Base-by-base conservation (phyloP, 2,797 vertebrate species). In the Pipistrellus kuhlii region DNA sequence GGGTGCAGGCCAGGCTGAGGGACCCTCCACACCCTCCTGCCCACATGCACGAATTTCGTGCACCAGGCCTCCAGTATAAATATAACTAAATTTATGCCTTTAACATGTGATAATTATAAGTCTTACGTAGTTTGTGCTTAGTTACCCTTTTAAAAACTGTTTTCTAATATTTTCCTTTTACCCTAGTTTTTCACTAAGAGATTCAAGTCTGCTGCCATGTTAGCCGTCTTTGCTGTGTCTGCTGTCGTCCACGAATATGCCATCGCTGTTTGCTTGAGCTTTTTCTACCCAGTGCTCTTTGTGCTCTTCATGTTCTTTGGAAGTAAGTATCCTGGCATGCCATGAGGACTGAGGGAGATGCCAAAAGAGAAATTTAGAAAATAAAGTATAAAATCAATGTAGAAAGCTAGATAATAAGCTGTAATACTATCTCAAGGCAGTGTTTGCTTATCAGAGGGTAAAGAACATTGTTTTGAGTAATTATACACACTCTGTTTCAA, bases 221-320 rank as follows among this genome's bases (percentile, higher is more conserved):
- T 99, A 5, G 98, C 98, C 7, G 99, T 99, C 85, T 99, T 99
- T 72, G 98, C 98, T 0, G 95, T 99, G 23, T 99, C 99, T 8
- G 99, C 99, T 3, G 98, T 99, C 23, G 99, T 99, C 82, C 99
- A 99, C 0, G 99, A 99, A 27, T 99, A 99, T 8, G 98, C 98
- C 93, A 96, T 99, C 53, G 98, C 98, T 35, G 91, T 99, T 97
- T 99, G 99, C 98, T 98, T 99, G 17, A 99, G 98, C 71, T 99
- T 98, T 97, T 99, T 99, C 98, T 99, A 99, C 88, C 99, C 99
- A 0, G 99, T 99, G 59, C 98, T 99, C 89, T 99, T 99, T 77
- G 99, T 98, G 96, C 98, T 99, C 97, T 99, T 99, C 84, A 98
- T 99, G 97, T 99, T 99, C 97, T 99, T 99, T 96, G 99, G 99